Percentiles rank a stretch among this genome's conserved stretches.
Conservation (phyloP, 2,888 invertebrate genomes). For the Tachina fera region DNA sequence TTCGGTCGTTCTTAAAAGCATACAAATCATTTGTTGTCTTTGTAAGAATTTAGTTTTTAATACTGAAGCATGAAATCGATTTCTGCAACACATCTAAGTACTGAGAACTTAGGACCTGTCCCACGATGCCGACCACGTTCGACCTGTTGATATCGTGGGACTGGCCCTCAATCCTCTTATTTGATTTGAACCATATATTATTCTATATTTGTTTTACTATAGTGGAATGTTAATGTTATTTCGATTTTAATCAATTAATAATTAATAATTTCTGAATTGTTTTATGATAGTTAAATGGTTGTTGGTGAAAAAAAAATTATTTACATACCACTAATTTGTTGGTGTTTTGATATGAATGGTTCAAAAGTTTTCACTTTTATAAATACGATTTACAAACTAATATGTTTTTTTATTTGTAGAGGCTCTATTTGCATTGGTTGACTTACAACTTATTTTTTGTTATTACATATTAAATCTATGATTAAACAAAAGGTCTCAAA, state of each 20-base stretch:
- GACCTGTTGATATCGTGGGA: no score
- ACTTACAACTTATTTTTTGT: conserved; percentile 12
- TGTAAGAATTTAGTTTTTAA: no score
- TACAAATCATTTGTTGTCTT: no score
- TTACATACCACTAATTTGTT: conserved; percentile 15
- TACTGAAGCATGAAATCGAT: no score
- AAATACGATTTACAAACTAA: conserved; percentile 1
- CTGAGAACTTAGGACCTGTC: no score
- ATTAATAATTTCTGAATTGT: neutral
- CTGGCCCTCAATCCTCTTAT: neutral
- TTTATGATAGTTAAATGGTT: neutral
- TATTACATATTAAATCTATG: conserved; percentile 8
- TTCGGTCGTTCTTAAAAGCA: no score
- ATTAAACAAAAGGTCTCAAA: conserved; percentile 32
- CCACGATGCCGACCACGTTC: no score
- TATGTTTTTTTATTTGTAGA: conserved; percentile 18
- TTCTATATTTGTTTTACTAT: neutral
- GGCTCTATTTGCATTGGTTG: conserved; percentile 12
- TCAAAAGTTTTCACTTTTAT: neutral
- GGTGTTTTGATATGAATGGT: neutral
- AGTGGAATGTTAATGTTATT: neutral
- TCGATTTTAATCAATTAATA: neutral
- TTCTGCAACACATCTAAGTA: no score
- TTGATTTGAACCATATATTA: neutral
- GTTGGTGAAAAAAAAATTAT: conserved; percentile 9